Base-by-base conservation (phyloP, 2,888 invertebrate species). In the Noctua fimbriata region DNA sequence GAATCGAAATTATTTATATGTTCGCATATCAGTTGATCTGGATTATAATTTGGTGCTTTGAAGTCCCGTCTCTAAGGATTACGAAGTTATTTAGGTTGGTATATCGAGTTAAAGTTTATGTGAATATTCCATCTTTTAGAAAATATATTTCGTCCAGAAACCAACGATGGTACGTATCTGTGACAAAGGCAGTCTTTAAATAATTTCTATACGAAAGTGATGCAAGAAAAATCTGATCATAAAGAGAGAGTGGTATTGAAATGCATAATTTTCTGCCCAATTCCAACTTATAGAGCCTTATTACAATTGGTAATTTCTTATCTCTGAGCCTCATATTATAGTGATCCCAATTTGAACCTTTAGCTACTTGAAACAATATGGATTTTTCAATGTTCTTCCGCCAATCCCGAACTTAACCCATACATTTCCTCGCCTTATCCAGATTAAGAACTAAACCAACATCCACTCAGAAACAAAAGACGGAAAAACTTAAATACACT, bases 401-500 rank as follows among this genome's bases (percentile, higher is more conserved):
- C 21, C 28, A 28, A 32, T 16, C 16, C 6, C 12, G n/a, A 76
- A 66, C 12, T 58, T n/a, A 65, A 76, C 24, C 16, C 36, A 55
- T 60, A 66, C 18, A 70, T 76, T 60, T 58, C 21, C 10, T 5
- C 2, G 10, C 49, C 14, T 36, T 63, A 85, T 82, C 49, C 36
- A 55, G 65, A 85, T 80, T 76, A 69, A 77, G 55, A 71, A 49
- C 58, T 63, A 76, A 74, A 75, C 47, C 66, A 58, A 65, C 65
- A 72, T 69, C 24, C 67, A 69, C 58, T 69, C 65, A 67, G 67
- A 80, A 79, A 70, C 52, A 84, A 81, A 82, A 84, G 79, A 76
- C 66, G 80, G 71, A 83, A 75, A 77, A 78, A 77, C 83, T 88
- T 85, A 87, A 89, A 88, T 67, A 88, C 81, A 88, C 78, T 85